Percentiles rank a stretch among this genome's conserved stretches.
These are phyloP conservation scores for Himalopsyche anomala DNA, from an alignment of 2,888 invertebrate species.

Conservation along the genomic window DNA sequence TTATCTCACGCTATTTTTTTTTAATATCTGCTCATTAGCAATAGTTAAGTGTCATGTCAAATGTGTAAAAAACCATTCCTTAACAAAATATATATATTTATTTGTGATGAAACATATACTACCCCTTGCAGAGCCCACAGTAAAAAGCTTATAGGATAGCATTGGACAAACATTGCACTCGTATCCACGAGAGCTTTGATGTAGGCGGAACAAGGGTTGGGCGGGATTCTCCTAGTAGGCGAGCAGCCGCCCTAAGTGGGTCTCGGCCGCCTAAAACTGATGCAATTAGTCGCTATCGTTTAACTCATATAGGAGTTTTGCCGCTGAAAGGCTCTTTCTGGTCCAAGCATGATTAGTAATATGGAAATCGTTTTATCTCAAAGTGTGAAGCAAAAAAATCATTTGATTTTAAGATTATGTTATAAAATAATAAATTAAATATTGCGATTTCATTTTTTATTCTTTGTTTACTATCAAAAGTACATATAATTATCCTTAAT, in stretches of 20 bases:
- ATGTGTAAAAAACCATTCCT: too few relatives aligned
- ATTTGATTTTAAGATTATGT: too few relatives aligned
- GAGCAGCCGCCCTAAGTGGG: slow-evolving; percentile 33
- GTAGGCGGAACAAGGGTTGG: slow-evolving; percentile 42
- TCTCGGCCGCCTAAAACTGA: slow-evolving; percentile 37
- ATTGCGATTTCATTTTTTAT: too few relatives aligned
- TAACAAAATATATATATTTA: too few relatives aligned
- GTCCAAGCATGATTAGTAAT: neutral
- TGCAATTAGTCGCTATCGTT: slow-evolving; percentile 38
- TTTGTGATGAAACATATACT: too few relatives aligned
- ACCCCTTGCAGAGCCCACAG: neutral
- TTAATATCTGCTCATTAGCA: too few relatives aligned
- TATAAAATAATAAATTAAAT: too few relatives aligned
- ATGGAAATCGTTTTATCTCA: neutral
- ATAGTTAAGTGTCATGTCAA: too few relatives aligned
- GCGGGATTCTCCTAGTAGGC: slow-evolving; percentile 24
- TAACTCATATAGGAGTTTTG: slow-evolving; percentile 5
- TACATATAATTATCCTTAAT: too few relatives aligned
- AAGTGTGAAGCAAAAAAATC: too few relatives aligned
- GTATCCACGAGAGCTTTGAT: slow-evolving; percentile 31
- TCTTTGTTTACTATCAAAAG: too few relatives aligned
- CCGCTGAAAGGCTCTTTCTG: neutral
- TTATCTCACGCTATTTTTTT: too few relatives aligned
- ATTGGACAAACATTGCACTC: slow-evolving; percentile 43
- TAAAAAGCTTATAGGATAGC: slow-evolving; percentile 42